Evolutionary conservation across 2,888 invertebrate genomes (phyloP).

Genomic region (Sesia bembeciformis): DNA sequence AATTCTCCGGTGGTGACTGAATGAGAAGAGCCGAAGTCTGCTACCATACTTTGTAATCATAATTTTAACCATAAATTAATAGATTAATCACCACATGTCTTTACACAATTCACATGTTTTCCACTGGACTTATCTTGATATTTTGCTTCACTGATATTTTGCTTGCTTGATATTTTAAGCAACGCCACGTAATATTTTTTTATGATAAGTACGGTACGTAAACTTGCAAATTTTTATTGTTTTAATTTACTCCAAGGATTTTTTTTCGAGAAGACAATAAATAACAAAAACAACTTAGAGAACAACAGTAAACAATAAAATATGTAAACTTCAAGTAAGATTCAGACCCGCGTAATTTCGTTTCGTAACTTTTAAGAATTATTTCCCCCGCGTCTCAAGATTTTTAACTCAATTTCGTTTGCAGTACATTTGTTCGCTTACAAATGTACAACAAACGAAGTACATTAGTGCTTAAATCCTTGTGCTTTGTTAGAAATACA

Average conservation of each 20-base stretch:
- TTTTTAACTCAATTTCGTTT: neutral
- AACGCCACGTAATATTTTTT: neutral
- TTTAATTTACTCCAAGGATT: neutral
- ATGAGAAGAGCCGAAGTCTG: no score
- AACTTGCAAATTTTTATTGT: neutral
- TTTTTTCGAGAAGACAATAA: constrained; percentile 13
- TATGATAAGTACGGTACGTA: neutral
- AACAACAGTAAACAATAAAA: constrained; percentile 29
- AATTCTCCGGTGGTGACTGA: no score
- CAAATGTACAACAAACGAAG: neutral
- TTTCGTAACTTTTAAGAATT: constrained; percentile 30
- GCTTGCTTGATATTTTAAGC: neutral
- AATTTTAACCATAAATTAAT: no score
- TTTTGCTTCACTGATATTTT: no score
- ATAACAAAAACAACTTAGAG: constrained; percentile 25
- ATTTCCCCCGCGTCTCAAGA: constrained; percentile 11
- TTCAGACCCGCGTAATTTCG: constrained; percentile 28
- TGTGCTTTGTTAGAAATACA: neutral
- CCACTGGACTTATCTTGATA: no score
- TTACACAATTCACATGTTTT: no score
- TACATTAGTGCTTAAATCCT: neutral
- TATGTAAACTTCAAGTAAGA: constrained; percentile 24
- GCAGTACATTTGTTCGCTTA: neutral
- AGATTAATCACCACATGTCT: no score
- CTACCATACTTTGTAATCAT: no score